Base-by-base conservation (phyloP, 2,797 vertebrate genomes). In the Gallinago stenura region DNA sequence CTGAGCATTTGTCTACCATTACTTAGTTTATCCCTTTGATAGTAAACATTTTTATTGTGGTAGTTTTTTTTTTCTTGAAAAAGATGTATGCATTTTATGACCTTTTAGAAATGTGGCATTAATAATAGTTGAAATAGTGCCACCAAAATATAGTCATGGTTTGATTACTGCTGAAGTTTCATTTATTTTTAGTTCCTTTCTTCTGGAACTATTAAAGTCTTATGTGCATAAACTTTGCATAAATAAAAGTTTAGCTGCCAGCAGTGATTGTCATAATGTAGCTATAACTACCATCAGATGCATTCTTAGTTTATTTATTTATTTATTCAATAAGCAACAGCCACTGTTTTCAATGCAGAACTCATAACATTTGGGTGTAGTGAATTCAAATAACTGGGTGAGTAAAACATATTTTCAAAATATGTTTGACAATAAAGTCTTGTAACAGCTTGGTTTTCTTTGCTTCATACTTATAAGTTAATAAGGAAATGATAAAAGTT, bases 131-230 rank as follows among this genome's bases (percentile, higher is more conserved):
- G 76, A 88, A 94, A 89, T 39, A 9, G 28, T 89, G 24, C 45
- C 65, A 79, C 33, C 43, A 81, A 87, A 82, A 93, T 73, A n/a
- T 8, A 62, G 22, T 54, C 90, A 70, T 78, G n/a, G 10, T 73
- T 83, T 80, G 33, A 82, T 88, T 89, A 60, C 16, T 90, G 26
- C 25, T 87, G 75, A 89, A 94, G 88, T 95, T 77, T 22, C 45
- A 54, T 89, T 92, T 96, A 89, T 82, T 96, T 91, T 93, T 85
- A 61, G 51, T 54, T 90, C 43, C n/a, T 93, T 92, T 91, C 54
- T 93, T 94, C 65, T 64, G 56, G 53, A 93, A 71, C 16, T 87
- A 70, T 45, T 89, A 65, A 79, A 83, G 33, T 83, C 82, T 73
- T 95, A 62, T 13, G 33, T 80, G 65, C 72, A 82, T 85, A 89